phyloP scores from a whole-genome alignment of 2,113 vertebrate genomes.

The Oncorhynchus mykiss region DNA sequence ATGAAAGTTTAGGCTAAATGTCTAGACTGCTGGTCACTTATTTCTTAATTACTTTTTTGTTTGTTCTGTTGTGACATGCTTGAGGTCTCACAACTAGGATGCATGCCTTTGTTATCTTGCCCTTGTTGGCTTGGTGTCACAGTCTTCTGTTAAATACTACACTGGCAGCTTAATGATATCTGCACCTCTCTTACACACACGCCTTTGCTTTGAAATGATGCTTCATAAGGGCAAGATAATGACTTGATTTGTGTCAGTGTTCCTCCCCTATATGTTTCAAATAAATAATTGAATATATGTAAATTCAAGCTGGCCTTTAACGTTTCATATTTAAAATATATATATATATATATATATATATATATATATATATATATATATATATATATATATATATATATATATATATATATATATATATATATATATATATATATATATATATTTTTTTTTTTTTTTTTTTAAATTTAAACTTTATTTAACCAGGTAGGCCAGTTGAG shows the following conservation, averaged over 20 bases:
- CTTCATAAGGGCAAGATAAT: slow-evolving; percentile 4
- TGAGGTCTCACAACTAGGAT: slow-evolving; percentile 40
- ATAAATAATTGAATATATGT: neutral
- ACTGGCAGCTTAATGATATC: slow-evolving; percentile 48
- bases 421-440: neutral
- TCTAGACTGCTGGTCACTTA: slow-evolving; percentile 30
- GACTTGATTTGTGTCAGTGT: slow-evolving; percentile 2
- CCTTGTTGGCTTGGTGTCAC: slow-evolving; percentile 57
- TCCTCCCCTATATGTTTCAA: neutral
- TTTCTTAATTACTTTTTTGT: slow-evolving; percentile 50
- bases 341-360: neutral
- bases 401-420: neutral
- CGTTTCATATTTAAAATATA: neutral
- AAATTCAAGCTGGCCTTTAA: neutral
- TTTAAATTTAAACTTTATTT: no score
- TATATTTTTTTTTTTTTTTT: no score
- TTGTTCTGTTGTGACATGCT: slow-evolving; percentile 32
- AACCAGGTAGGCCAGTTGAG: no score
- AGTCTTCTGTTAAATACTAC: slow-evolving; percentile 69
- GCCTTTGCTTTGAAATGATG: slow-evolving; percentile 18
- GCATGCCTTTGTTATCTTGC: slow-evolving; percentile 39
- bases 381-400: neutral
- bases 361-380: neutral
- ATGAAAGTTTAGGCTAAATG: slow-evolving; percentile 9
- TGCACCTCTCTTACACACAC: slow-evolving; percentile 1